Evolutionary conservation across 2,888 invertebrate genomes (phyloP), one percentile per base, ranked within the genome.

Genomic region (Fragum sueziense): DNA sequence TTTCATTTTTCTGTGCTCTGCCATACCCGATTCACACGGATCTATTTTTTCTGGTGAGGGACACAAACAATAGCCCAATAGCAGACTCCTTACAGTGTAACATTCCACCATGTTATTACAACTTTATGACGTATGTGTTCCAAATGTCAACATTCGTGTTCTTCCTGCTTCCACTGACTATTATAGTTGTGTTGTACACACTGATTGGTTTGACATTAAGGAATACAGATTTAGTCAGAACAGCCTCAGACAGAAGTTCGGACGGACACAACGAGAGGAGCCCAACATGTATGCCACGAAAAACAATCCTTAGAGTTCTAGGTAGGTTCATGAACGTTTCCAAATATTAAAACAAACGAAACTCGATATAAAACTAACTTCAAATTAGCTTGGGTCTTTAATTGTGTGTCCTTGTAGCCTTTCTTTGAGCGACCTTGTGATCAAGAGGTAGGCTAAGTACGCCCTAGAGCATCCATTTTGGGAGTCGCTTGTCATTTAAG

Each of bases 61-160:
- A 88, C 70, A 83, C 51, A 25, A 51, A 73, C n/a, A 75, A 74
- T 3, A 37, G 79, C 31, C 85, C 89, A 4, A 73, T 91, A 25
- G 29, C 70, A 17, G 90, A 91, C 47, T 91, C 90, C 0, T 84
- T 89, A 52, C 84, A 88, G 54, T 91, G 91, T 79, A 91, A 88
- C 76, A 91, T 91, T 67, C 89, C 87, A 1, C 79, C 74, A 11
- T 54, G 85, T 57, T 89, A 88, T 85, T 78, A 87, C 52, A 79
- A 76, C 7, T 71, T 76, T 37, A 91, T 91, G 90, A 83, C 79
- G 0, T 74, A 85, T 25, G 77, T 97, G 7, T 95, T 97, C 90
- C 97, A 97, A 92, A 92, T 97, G 47, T 97, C 97, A 91, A 96
- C 96, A 85, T 95, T 97, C 80, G 94, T 97, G 85, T 97, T 97